A percentile compares a stretch with the other conserved stretches of the same genome.
Conservation (phyloP, 2,113 vertebrate species). For the Toxotes jaculatrix region DNA sequence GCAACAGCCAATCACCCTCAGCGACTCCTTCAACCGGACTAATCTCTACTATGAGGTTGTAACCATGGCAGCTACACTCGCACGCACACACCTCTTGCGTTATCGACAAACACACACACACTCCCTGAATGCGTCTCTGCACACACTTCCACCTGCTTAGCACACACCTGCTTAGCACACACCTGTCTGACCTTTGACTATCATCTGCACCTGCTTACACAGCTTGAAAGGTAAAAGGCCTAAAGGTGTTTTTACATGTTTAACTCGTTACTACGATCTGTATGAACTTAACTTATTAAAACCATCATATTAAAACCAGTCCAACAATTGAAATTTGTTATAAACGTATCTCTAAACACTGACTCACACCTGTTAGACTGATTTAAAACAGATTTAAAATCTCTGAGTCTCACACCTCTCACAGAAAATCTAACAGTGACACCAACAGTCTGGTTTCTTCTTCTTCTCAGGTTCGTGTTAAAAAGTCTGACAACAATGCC, state of each 20-base stretch:
- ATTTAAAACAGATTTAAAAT: background rate
- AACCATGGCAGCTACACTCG: background rate
- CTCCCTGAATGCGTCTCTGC: background rate
- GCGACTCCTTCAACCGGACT: slow-evolving; percentile 93
- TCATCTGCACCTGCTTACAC: background rate
- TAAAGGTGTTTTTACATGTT: background rate
- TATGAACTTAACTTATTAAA: background rate
- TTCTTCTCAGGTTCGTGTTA: slow-evolving; percentile 88
- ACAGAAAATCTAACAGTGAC: background rate
- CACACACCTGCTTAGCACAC: background rate
- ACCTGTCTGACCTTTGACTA: background rate
- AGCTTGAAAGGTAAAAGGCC: too few relatives aligned
- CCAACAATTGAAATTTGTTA: background rate
- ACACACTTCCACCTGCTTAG: background rate
- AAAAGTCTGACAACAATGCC: slow-evolving; percentile 85
- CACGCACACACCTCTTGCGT: background rate
- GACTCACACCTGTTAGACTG: background rate
- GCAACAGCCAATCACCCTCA: slow-evolving; percentile 88
- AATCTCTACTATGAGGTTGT: slow-evolving; percentile 96
- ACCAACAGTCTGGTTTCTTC: background rate
- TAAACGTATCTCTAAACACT: too few relatives aligned
- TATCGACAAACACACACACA: background rate
- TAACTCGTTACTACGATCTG: background rate
- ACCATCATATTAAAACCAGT: too few relatives aligned
- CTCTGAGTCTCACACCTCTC: background rate